Evolutionary conservation across 2,113 vertebrate genomes (phyloP), one percentile per base, ranked within the genome.

Genomic region (human): DNA sequence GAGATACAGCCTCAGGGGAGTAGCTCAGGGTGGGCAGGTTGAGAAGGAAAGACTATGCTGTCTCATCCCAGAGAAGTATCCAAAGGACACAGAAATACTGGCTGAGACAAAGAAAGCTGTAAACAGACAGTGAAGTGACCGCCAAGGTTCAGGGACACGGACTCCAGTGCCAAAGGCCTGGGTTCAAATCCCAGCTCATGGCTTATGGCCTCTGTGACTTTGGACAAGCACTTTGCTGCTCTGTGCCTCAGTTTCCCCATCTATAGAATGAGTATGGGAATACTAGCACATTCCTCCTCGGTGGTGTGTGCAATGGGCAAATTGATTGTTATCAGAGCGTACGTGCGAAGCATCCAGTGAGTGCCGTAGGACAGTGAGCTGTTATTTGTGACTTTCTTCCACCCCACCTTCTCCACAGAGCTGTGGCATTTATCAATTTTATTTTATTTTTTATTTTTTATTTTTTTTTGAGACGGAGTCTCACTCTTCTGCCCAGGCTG

Each of bases 281-380:
- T 48, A 25, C 23, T 1, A 14, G 55, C 35, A 16, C 10, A 9
- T 3, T 17, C 17, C 3, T 40, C 17, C 1, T 3, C 0, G 3
- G 23, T 6, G 18, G 12, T 66, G 1, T 32, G 43, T 32, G 35
- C 20, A 0, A 1, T 3, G 2, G 59, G 38, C 7, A 35, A 17
- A 8, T 1, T 0, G 0, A 1, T 25, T 13, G 3, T 35, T 52
- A 4, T 12, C 23, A 23, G 35, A 27, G 30, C 2, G 0, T 8
- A 20, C 10, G 1, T 52, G 52, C 52, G 70, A 30, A n/a, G 43
- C 5, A 6, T 27, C 30, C 12, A 10, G 23, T 25, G 2, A 43
- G 4, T 66, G 30, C 59, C 20, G 11, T 16, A 12, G 7, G 35
- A 73, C 57, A 6, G 12, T 18, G 4, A 45, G 52, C 78, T 9